Evolutionary conservation across 2,888 invertebrate species (phyloP), one percentile per base, ranked within the genome.

Genomic region (Alcis repandata): DNA sequence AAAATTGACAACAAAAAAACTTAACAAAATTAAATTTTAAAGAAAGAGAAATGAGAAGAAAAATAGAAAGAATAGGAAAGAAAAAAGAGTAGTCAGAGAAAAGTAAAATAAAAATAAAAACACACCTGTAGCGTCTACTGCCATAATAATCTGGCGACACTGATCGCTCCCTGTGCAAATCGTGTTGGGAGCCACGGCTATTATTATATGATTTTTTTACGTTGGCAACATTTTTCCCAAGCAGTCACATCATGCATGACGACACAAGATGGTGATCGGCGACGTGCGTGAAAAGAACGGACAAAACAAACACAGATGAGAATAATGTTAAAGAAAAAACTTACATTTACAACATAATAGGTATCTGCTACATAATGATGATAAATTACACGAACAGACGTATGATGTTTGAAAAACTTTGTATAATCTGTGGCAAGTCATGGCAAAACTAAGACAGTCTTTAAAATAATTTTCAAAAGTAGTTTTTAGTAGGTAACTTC

Each of bases 111-210:
- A 54, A 53, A 48, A 58, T 40, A 22, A 59, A 58, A 85, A 93
- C 96, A 93, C 95, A 96, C 96, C 96, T 96, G 95, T 95, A 96
- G 84, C 96, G 96, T 88, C 96, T 95, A 86, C 95, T 93, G 85
- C 95, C 95, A 79, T 95, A 95, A 83, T 94, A 95, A 88, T 96
- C 97, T 71, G 96, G 96, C 79, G 96, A 96, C 76, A 95, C 94
- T 79, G 96, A 96, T 78, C 95, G 92, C 75, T 94, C 94, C 77
- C 95, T 93, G 84, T 92, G 86, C 78, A 96, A 94, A 88, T 96
- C 96, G 94, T 96, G 96, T 92, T 95, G 96, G 73, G 96, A 96
- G 80, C 96, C 96, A 85, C 96, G 96, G 83, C 96, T 96, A 45
- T 17, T 45, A 17, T 54, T 70, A 52, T 49, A 69, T 22, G 13